Evolutionary conservation across 2,113 vertebrate species (phyloP).

Genomic region (Clinocottus analis): DNA sequence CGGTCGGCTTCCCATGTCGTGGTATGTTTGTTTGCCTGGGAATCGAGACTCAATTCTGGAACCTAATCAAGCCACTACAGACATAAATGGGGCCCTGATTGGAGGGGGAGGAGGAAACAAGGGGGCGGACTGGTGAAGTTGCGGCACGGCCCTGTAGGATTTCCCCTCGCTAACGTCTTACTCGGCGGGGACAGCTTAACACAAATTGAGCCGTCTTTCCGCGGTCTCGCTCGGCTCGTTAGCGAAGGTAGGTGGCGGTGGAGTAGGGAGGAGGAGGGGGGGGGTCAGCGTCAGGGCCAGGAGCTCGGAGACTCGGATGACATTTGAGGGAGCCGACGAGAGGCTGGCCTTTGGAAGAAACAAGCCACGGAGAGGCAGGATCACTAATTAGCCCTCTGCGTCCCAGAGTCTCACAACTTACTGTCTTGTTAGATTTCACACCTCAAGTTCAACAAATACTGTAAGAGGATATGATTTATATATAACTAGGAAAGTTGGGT

Average conservation of each 20-base stretch:
- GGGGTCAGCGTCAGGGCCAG: conserved; percentile 41
- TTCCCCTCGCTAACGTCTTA: conserved; percentile 63
- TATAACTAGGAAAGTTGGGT: conserved; percentile 26
- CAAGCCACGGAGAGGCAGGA: conserved; percentile 64
- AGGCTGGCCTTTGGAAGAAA: conserved; percentile 80
- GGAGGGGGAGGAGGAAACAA: conserved; percentile 25
- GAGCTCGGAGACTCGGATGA: conserved; percentile 74
- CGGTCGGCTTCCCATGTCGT: neutral
- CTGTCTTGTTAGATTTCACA: conserved; percentile 73
- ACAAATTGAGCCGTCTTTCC: conserved; percentile 74
- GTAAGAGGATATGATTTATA: conserved; percentile 60
- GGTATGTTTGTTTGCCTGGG: conserved; percentile 10
- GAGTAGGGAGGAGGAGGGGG: neutral
- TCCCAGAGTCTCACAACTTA: conserved; percentile 64
- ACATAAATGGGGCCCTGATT: conserved; percentile 51
- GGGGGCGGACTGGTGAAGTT: conserved; percentile 40
- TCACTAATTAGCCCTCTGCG: conserved; percentile 75
- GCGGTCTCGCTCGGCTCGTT: conserved; percentile 72
- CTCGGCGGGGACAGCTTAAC: conserved; percentile 60
- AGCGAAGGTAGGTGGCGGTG: conserved; percentile 35
- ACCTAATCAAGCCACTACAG: conserved; percentile 34
- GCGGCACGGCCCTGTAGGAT: conserved; percentile 45
- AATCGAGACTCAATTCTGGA: conserved; percentile 31
- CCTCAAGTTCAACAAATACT: conserved; percentile 67
- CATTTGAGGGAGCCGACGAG: conserved; percentile 75